Evolutionary conservation across 2,797 vertebrate genomes (phyloP), one percentile per base, ranked within the genome.

Genomic region (Silurus aristotelis): DNA sequence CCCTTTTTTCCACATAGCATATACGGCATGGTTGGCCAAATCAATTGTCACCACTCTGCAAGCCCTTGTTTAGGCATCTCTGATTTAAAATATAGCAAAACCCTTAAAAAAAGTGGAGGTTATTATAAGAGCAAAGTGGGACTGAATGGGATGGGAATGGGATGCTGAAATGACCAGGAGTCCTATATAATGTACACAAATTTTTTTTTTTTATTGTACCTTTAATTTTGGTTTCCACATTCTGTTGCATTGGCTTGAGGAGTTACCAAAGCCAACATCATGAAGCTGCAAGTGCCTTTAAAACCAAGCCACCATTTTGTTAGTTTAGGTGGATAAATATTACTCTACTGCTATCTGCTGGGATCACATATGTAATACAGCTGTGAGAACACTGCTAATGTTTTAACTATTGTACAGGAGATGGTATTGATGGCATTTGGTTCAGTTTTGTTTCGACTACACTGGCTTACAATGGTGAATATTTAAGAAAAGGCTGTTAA

Each of bases 291-390:
- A 27, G 4, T n/a, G 2, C 13, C 31, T 48, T 19, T 48, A 63
- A 5, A 4, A 60, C 22, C 27, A 71, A 38, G 12, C 4, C 64
- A 68, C 10, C 19, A 68, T 19, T 43, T n/a, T 22, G 80, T 60
- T 71, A 10, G 10, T 25, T 48, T 19, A 72, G 9, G 7, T 83
- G 55, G 31, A 27, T 61, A 10, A 68, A 56, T 48, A 60, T 71
- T 17, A 67, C 73, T 25, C 22, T 85, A 61, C 84, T 86, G 80
- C 71, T 60, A 73, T 85, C 84, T 85, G 70, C 78, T 82, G 84
- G 78, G 63, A 14, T 75, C 10, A 67, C 12, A 73, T 48, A 46
- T 61, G n/a, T 27, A 85, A 80, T 56, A 46, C 77, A 81, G 17
- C 46, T 25, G n/a, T 2, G 3, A 25, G 20, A 61, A 6, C n/a